Evolutionary conservation across 1,140 invertebrate genomes (phyloP).

Genomic region (Zaprionus capensis): DNA sequence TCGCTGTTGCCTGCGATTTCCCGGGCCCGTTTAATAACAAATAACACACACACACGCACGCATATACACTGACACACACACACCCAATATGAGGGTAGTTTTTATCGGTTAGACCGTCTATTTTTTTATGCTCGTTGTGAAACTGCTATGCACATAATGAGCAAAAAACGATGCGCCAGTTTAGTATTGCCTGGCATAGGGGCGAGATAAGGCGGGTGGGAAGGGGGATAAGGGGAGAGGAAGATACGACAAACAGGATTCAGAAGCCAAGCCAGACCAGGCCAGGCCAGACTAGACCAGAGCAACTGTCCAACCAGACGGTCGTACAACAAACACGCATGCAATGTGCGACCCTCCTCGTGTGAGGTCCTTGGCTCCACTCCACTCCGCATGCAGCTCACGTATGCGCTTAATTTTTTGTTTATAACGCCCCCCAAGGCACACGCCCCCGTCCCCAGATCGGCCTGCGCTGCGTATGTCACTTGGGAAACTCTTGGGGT

Average conservation of each 20-base stretch:
- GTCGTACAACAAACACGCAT: constrained; percentile 39
- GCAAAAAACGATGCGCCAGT: constrained; percentile 63
- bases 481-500: constrained; percentile 56
- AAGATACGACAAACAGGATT: background rate
- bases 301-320: constrained; percentile 10
- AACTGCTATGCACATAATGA: constrained; percentile 66
- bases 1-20: constrained; percentile 16
- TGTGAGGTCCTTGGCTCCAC: constrained; percentile 29
- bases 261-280: constrained; percentile 9
- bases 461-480: constrained; percentile 53
- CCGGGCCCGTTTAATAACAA: constrained; percentile 69
- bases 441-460: constrained; percentile 15
- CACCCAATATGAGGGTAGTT: constrained; percentile 62
- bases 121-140: constrained; percentile 38
- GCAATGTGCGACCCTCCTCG: constrained; percentile 9
- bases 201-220: background rate
- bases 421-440: constrained; percentile 59
- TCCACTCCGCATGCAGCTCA: constrained; percentile 59
- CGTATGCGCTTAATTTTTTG: constrained; percentile 80
- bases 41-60: constrained; percentile 40
- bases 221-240: background rate
- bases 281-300: no score
- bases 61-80: constrained; percentile 4
- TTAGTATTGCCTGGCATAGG: background rate
- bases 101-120: constrained; percentile 21